phyloP scores from a whole-genome alignment of 2,797 vertebrate genomes.

The Pangasius djambal region DNA sequence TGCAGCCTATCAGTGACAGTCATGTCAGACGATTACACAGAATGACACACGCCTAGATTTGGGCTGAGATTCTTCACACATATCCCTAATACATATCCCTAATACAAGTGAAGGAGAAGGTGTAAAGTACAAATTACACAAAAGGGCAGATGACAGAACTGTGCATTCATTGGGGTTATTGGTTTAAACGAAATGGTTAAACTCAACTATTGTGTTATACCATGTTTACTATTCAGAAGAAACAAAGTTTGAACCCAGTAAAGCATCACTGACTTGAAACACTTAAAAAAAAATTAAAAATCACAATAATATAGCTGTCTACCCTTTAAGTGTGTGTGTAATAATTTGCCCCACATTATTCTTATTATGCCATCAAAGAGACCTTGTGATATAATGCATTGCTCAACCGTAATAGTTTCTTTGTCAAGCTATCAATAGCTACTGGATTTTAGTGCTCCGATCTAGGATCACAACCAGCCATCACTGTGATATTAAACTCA shows the following conservation, averaged over 20 bases:
- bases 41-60: background rate
- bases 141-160: background rate
- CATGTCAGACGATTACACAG: background rate
- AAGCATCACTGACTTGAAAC: background rate
- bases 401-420: background rate
- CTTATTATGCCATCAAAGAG: background rate
- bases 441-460: background rate
- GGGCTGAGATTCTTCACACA: background rate
- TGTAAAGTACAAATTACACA: background rate
- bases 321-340: background rate
- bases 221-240: background rate
- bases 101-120: background rate
- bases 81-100: background rate
- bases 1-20: background rate
- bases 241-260: background rate
- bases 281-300: background rate
- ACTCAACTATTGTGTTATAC: background rate
- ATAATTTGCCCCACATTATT: background rate
- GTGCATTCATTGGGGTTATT: background rate
- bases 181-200: background rate
- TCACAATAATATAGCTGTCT: background rate
- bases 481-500: background rate
- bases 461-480: background rate
- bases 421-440: background rate
- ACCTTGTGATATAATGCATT: background rate